Evolutionary conservation across 2,888 invertebrate species (phyloP).

Genomic region (Nephrotoma flavescens): DNA sequence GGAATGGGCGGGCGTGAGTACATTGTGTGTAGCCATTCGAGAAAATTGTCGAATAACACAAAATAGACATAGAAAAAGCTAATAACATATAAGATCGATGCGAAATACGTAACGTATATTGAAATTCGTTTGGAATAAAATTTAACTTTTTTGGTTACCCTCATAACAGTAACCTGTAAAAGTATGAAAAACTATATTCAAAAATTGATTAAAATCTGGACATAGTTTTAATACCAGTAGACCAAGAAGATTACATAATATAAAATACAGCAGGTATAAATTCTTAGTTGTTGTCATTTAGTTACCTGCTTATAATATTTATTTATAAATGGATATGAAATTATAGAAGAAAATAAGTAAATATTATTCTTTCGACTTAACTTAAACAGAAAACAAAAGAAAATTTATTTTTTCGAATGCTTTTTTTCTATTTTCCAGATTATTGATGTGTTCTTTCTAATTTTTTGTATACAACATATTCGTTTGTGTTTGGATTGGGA

Average conservation of each 20-base stretch:
- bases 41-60: neutral
- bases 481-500: neutral
- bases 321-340: neutral
- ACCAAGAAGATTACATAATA: neutral
- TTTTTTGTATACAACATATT: neutral
- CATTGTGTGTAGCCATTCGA: neutral
- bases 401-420: neutral
- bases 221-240: neutral
- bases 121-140: neutral
- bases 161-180: neutral
- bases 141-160: neutral
- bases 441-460: neutral
- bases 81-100: neutral
- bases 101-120: neutral
- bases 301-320: neutral
- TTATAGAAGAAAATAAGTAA: neutral
- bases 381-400: neutral
- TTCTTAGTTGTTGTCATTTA: neutral
- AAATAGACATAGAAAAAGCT: neutral
- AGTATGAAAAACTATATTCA: neutral
- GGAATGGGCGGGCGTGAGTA: neutral
- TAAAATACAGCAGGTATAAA: neutral
- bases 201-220: neutral
- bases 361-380: neutral
- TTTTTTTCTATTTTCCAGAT: neutral